Conservation (phyloP, 2,113 vertebrate species). For the Odontophorus gujanensis region DNA sequence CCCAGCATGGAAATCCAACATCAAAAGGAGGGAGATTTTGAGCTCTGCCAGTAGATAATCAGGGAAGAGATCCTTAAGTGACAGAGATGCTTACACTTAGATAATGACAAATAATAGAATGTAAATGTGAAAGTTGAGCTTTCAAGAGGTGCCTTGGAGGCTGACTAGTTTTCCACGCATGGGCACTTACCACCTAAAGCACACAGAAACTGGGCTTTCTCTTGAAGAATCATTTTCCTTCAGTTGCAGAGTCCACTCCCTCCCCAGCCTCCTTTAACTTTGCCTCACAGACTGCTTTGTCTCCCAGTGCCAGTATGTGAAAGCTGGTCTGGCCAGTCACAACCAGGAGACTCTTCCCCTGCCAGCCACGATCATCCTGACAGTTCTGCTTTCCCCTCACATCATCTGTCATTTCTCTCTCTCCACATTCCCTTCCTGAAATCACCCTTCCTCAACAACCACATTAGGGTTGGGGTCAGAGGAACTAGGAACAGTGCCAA, state of each 20-base stretch:
- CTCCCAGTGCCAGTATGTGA: slow-evolving; percentile 9
- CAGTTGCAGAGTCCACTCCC: not conserved
- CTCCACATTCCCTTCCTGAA: not conserved
- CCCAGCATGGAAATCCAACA: not conserved
- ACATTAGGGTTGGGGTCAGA: not conserved
- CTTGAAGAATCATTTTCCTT: not conserved
- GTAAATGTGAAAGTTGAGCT: not conserved
- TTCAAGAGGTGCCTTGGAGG: not conserved
- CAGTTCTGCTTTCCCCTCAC: slow-evolving; percentile 61
- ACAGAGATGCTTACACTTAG: not conserved
- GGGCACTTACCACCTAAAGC: not conserved
- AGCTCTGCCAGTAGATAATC: not conserved
- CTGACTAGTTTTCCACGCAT: not conserved
- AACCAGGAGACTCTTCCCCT: slow-evolving; percentile 23
- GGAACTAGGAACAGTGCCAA: not conserved
- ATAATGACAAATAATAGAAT: not conserved
- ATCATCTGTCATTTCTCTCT: slow-evolving; percentile 32
- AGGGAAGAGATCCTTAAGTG: not conserved
- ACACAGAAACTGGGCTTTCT: not conserved
- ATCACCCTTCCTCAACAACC: not conserved
- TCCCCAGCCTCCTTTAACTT: not conserved
- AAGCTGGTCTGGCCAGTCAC: slow-evolving; percentile 31
- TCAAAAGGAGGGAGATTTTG: not conserved
- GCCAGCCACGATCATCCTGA: slow-evolving; percentile 37
- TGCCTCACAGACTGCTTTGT: not conserved